These are phyloP conservation scores for Monoplex corrugatus DNA, from an alignment of 2,888 invertebrate species.

Conservation along the genomic window DNA sequence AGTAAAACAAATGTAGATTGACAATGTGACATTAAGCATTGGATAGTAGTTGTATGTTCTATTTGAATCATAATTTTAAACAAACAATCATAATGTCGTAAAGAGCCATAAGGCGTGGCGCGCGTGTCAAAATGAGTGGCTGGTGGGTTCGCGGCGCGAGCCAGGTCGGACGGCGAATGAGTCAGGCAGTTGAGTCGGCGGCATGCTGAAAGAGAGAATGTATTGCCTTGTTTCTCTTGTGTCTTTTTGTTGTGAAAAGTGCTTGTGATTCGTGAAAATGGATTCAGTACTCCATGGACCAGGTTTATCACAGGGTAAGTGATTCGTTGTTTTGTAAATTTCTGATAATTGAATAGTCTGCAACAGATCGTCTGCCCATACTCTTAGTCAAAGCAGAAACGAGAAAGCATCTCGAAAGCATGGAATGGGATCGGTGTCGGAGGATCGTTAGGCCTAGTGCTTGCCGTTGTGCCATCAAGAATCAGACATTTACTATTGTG, in stretches of 20 bases:
- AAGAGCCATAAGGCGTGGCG: constrained; percentile 43
- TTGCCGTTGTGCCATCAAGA: too few relatives aligned
- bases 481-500: too few relatives aligned
- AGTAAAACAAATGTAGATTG: too few relatives aligned
- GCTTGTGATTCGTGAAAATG: constrained; percentile 54
- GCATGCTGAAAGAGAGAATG: constrained; percentile 26
- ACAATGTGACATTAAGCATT: background rate
- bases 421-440: background rate
- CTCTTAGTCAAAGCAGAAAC: too few relatives aligned
- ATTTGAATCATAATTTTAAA: too few relatives aligned
- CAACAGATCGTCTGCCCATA: background rate
- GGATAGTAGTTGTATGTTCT: background rate
- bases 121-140: constrained; percentile 47
- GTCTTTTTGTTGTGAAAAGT: constrained; percentile 32
- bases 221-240: constrained; percentile 43
- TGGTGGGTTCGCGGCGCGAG: constrained; percentile 40
- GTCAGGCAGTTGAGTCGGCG: constrained; percentile 50
- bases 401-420: background rate
- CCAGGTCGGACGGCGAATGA: constrained; percentile 48
- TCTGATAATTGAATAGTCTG: too few relatives aligned
- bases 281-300: constrained; percentile 60
- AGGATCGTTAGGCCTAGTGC: too few relatives aligned
- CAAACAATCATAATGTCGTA: constrained; percentile 18
- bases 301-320: constrained; percentile 65
- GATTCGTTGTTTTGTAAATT: too few relatives aligned